Base-by-base conservation (phyloP, 1,140 invertebrate genomes). In the Drosophila subobscura region DNA sequence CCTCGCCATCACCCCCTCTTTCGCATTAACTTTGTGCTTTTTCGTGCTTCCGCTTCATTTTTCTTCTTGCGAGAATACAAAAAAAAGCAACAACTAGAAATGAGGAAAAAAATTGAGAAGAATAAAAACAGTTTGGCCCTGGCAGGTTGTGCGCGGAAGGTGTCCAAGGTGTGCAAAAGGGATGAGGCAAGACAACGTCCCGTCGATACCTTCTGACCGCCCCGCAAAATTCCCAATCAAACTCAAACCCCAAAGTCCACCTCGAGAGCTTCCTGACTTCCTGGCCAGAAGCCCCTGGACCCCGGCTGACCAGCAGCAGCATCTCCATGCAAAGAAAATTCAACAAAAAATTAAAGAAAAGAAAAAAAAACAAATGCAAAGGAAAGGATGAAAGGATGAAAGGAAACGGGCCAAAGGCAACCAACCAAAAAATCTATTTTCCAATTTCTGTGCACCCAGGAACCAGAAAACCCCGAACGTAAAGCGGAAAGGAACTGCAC, bases 381-480 rank as follows among this genome's bases (percentile, higher is more conserved):
- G 61, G 14, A 42, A 56, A 52, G 49, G 44, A 37, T 37, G 14
- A 42, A 56, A 52, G 49, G 44, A 37, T 37, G 33, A 37, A 37
- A 73, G 68, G 56, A 67, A 85, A 70, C 76, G 67, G 72, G 61
- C 77, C 67, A 85, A 86, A 85, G 66, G 83, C 83, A 83, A 64
- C 78, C 83, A 76, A 89, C 83, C 83, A 83, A 88, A 88, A 88
- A 88, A 88, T 88, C 83, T 88, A 88, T 88, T 88, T 88, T 88
- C 84, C 83, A 88, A 88, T 89, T 88, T 88, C 78, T 79, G 83
- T 72, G 83, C 74, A 77, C 72, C 61, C 72, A 68, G 65, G 33
- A 42, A 12, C 51, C 40, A 68, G 44, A 64, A 64, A 72, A 53
- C 46, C 54, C 54, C 50, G 27, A 63, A 54, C 20, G 59, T 44